Evolutionary conservation across 2,888 invertebrate genomes (phyloP).

Genomic region (Dascillus cervinus): DNA sequence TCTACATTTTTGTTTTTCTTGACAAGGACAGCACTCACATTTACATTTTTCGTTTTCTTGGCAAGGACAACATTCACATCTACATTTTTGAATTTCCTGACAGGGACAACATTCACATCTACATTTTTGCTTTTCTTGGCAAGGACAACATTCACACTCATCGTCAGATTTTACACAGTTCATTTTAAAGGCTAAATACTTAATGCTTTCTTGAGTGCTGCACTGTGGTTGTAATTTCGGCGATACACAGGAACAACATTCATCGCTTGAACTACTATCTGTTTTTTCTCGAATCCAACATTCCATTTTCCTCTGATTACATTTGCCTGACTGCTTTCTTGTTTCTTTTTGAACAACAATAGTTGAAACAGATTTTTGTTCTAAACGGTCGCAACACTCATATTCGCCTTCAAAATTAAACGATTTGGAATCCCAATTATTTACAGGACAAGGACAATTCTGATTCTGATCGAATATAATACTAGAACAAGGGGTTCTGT

Average conservation of each 20-base stretch:
- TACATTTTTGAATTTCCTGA: neutral
- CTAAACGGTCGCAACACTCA: constrained; percentile 2
- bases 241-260: constrained; percentile 3
- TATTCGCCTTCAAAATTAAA: constrained; percentile 3
- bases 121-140: neutral
- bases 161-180: constrained; percentile 6
- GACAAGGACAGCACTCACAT: neutral
- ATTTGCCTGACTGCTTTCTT: constrained; percentile 3
- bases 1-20: neutral
- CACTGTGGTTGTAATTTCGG: neutral
- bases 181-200: constrained; percentile 6
- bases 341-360: constrained; percentile 5
- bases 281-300: constrained; percentile 7
- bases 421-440: constrained; percentile 4
- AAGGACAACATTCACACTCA: neutral
- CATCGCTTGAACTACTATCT: constrained; percentile 9
- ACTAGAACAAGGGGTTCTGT: constrained; percentile 10
- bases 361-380: constrained; percentile 2
- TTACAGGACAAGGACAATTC: neutral
- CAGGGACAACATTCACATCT: neutral
- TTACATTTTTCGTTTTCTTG: neutral
- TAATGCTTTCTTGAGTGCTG: constrained; percentile 6
- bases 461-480: neutral
- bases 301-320: constrained; percentile 2
- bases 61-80: neutral